Base-by-base conservation (phyloP, 2,888 invertebrate genomes). In the Mimachlamys varia region DNA sequence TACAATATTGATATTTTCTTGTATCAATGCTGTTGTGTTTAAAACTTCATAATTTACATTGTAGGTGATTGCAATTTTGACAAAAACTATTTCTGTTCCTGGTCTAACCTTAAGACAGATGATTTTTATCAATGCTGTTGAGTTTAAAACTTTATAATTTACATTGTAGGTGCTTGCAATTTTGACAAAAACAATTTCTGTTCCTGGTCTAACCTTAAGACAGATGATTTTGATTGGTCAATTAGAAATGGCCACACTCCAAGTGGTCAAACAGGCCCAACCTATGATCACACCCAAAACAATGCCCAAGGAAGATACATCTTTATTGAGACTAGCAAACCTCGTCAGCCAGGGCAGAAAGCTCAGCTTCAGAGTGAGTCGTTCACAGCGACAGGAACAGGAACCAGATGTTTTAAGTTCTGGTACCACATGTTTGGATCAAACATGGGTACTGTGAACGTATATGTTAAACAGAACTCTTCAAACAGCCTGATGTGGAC, bases 371-470 rank as follows among this genome's bases (percentile, higher is more conserved):
- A 93, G 58, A 95, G 95, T 91, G 93, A 94, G 44, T 91, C 92
- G 12, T 92, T 94, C 33, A 88, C 92, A 27, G 89, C 94, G 12
- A 94, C 95, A 38, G 93, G 94, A 62, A 91, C 92, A 55, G 88
- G 92, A n/a, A 89, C 92, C 12, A 92, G 92, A 62, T 96, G 96
- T 91, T 91, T 96, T 17, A 93, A 94, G 19, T 96, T 96, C 93
- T 95, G 95, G 95, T 96, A 95, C 93, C 95, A 94, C 92, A 96
- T 96, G 96, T 93, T 94, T 90, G 96, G 96, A 12, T 88, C 88
- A n/a, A 91, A 93, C 33, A 93, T 95, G 22, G 96, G 96, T 17
- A 92, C 93, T 12, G 94, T 96, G 76, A 93, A 93, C 55, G 94
- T 96, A 27, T 95, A 94, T 90, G 87, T 93, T 49, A 93, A 94